Evolutionary conservation across 37 sponge, comb jelly and placozoan species (phyloP), one percentile per base, ranked within the genome.

Genomic region (Dysidea cf. avara): DNA sequence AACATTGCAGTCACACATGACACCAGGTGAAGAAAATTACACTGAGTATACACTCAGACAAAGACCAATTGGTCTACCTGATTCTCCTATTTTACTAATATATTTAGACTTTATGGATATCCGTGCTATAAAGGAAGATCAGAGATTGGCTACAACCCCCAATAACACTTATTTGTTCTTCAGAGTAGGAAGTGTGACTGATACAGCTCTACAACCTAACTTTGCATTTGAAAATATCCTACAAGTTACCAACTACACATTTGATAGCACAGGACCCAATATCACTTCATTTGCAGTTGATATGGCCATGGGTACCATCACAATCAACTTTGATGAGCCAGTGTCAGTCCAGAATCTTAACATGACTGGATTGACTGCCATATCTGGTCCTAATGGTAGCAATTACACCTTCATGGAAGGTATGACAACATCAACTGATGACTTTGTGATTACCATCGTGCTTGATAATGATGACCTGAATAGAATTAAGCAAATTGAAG

Each of bases 241-340:
- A 33, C 56, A 36, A 25, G 96, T 90, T 7, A 35, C 71, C 0
- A 47, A 64, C 28, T 90, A 82, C 75, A 86, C 70, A 46, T 61
- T 61, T 47, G 96, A 95, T 68, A 28, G 51, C 24, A 87, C 88
- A 28, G 87, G 92, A 1, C 96, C 96, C 40, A 73, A 17, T 14
- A 46, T 90, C 14, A 24, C 61, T 7, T 20, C 68, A 14, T 72
- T 83, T 29, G 64, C 78, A 18, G 84, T 90, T 16, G 86, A 95
- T 64, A 64, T 95, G 11, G 77, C 86, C 28, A 47, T 49, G 7
- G 91, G 76, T 2, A 57, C 56, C 6, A 53, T 95, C 14, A 68
- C 68, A 21, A 55, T 95, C 39, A 77, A 81, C 71, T 95, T 90
- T 72, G 68, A 90, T 64, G 96, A 95, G 38, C 96, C 96, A n/a